These are phyloP conservation scores for Ammospiza maritima DNA, from an alignment of 2,797 vertebrate genomes.

Conservation along the genomic window DNA sequence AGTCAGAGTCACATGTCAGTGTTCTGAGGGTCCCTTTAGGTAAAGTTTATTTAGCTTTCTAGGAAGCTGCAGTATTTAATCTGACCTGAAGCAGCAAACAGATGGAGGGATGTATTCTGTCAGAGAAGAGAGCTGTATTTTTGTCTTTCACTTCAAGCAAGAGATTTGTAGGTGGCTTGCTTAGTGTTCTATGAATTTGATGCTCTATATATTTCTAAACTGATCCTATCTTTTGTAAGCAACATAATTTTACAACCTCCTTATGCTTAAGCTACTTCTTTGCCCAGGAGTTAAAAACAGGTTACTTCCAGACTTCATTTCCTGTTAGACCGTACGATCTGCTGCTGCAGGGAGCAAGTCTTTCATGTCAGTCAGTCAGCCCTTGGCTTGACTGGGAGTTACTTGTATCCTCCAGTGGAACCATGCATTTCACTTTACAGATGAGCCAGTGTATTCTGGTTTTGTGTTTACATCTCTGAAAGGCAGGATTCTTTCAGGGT, in stretches of 20 bases:
- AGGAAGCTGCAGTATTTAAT: constrained; percentile 2
- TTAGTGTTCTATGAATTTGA: not conserved
- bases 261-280: not conserved
- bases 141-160: constrained; percentile 36
- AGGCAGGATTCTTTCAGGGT: not conserved
- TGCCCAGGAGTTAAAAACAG: not conserved
- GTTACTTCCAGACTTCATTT: not conserved
- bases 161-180: constrained; percentile 34
- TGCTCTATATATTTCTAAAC: not conserved
- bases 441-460: not conserved
- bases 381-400: not conserved
- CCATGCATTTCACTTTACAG: not conserved
- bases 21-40: not conserved
- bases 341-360: not conserved
- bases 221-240: not conserved
- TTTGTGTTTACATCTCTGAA: not conserved
- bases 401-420: not conserved
- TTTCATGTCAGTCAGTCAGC: not conserved
- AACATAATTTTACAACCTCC: not conserved
- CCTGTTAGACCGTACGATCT: not conserved
- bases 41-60: constrained; percentile 18
- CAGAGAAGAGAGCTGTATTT: not conserved
- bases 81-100: constrained; percentile 45
- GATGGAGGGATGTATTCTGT: constrained; percentile 34
- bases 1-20: not conserved